These are phyloP conservation scores for Erythrolamprus reginae DNA, from an alignment of 2,113 vertebrate genomes.

Conservation along the genomic window DNA sequence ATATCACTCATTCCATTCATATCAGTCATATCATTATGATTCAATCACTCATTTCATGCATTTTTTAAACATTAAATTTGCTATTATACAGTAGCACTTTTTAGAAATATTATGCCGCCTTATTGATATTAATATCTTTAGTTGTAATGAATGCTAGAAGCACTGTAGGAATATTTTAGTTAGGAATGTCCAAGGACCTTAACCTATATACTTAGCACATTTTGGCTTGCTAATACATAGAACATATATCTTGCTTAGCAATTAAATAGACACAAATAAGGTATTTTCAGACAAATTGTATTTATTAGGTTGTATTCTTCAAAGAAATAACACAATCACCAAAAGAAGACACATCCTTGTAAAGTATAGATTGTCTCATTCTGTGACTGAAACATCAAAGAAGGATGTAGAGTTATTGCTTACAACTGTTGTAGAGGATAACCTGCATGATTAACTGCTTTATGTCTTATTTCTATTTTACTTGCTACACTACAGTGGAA, in stretches of 20 bases:
- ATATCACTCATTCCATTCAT: neutral
- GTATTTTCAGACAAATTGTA: neutral
- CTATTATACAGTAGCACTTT: neutral
- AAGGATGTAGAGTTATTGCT: neutral
- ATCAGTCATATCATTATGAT: neutral
- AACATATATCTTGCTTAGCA: neutral
- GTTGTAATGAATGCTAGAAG: neutral
- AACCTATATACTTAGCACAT: neutral
- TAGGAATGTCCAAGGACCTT: neutral
- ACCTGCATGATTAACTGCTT: neutral
- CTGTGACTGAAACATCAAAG: too few species aligned
- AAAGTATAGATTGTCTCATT: neutral
- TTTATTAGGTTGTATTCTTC: neutral
- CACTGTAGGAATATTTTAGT: neutral
- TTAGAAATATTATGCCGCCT: neutral
- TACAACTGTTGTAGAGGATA: neutral
- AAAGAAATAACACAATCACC: neutral
- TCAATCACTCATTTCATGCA: conserved; percentile 1
- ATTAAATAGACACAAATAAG: neutral
- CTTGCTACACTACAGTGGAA: neutral
- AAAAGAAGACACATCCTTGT: neutral
- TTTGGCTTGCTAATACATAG: neutral
- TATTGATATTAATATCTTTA: neutral
- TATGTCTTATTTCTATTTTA: neutral
- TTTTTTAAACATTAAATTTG: neutral